Base-by-base conservation (phyloP, 2,888 invertebrate genomes). In the Tenthredo scrophulariae region DNA sequence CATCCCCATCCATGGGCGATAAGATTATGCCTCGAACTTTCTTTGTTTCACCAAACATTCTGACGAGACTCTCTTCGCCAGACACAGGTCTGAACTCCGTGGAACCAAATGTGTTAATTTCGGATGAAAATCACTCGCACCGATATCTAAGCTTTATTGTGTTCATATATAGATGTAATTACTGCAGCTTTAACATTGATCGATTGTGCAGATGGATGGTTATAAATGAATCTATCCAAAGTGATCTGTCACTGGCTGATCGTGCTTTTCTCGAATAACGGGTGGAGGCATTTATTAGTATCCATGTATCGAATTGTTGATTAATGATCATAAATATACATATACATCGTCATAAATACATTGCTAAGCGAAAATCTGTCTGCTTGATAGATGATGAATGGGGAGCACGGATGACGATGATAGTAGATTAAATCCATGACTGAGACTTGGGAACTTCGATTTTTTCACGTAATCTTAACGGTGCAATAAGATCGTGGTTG, bases 191-290 rank as follows among this genome's bases (percentile, higher is more conserved):
- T 15, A 15, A 15, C n/a, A 22, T 22, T 74, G 72, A 74, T 74
- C 72, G 72, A 74, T 43, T 1, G 43, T 29, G 13, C 70, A 37
- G 22, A 43, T 15, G 13, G 33, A 10, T 18, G 29, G 67, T 18
- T 29, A 18, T 22, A 18, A 74, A 74, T 40, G 72, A 74, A 40
- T 74, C 72, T 18, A 43, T 43, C 40, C 72, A 26, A 2, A 43
- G 50, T 54, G 77, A 77, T 77, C 54, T 54, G 46, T 77, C 77
- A 54, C 77, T 54, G 26, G 62, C 62, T 62, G 62, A 62, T 62
- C 77, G 72, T 40, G n/a, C n/a, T 22, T 22, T 9, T 15, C 7
- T 29, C 50, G 54, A 77, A 77, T 77, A 26, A 77, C 50, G 29
- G 54, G 18, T 54, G 77, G 33, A 18, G 18, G 26, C n/a, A 26